phyloP scores from a whole-genome alignment of 1,140 invertebrate genomes.

The Lepidostoma basale region DNA sequence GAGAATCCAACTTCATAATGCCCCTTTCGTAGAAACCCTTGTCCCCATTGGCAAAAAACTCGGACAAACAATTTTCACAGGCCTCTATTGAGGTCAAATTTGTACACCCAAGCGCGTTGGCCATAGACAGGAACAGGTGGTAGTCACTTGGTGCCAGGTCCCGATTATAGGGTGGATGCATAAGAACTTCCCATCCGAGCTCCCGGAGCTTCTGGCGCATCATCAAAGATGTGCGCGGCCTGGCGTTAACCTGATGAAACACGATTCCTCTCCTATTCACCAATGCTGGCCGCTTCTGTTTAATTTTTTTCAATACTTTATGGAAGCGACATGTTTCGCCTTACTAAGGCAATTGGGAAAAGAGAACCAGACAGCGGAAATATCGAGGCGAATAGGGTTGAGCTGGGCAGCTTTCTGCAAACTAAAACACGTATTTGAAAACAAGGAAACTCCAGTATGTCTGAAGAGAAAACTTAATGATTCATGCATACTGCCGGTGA shows the following conservation, averaged over 20 bases:
- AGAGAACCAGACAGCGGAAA: too few relatives aligned
- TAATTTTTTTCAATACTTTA: too few relatives aligned
- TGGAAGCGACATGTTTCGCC: too few relatives aligned
- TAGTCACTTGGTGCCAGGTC: conserved; percentile 2
- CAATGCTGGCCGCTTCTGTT: conserved; percentile 3
- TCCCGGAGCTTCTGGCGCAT: neutral
- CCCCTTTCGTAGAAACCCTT: neutral
- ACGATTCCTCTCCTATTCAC: conserved; percentile 9
- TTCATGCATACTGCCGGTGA: too few relatives aligned
- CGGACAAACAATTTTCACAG: conserved; percentile 3
- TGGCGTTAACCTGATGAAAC: conserved; percentile 4
- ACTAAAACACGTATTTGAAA: too few relatives aligned
- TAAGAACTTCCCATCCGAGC: conserved; percentile 12
- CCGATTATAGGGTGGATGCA: neutral
- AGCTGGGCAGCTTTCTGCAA: too few relatives aligned
- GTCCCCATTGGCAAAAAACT: conserved; percentile 7
- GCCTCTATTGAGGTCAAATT: neutral
- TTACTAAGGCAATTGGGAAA: too few relatives aligned
- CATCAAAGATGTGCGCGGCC: neutral
- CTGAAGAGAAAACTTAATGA: too few relatives aligned
- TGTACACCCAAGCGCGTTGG: conserved; percentile 4
- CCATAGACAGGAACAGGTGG: conserved; percentile 7
- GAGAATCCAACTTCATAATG: conserved; percentile 8
- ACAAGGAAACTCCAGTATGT: too few relatives aligned
- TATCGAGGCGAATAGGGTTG: too few relatives aligned